Base-by-base conservation (phyloP, 2,797 vertebrate genomes). In the Sebastes cheni region DNA sequence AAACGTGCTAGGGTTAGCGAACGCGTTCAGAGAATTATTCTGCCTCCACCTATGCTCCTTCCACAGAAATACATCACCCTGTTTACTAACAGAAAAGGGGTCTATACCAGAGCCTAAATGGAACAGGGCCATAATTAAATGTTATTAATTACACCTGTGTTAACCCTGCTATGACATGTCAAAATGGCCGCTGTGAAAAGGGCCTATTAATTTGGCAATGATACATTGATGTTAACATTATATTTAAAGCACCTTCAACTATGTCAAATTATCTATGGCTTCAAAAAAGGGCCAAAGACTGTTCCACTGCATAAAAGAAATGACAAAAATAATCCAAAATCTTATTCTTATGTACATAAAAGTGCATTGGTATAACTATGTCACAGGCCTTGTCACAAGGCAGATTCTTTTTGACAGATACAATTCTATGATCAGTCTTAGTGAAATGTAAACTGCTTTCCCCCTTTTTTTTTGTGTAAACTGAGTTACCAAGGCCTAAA, bases 281-380 rank as follows among this genome's bases (percentile, higher is more conserved):
- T 70, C 23, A 81, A 83, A 88, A 62, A 62, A 5, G 69, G 69
- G 77, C 79, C 85, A 72, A 82, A 66, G 50, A 82, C 82, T 86
- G 42, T 61, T 87, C 70, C 65, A 90, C 81, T 86, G 81, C 83
- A 86, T 80, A 78, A 88, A 90, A 86, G 27, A 91, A 89, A 88
- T 11, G 65, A 86, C 56, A 88, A 91, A 89, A 90, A 88, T 18
- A 72, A 87, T 74, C 13, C 55, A 87, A 86, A 67, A 61, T 86
- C 66, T 82, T 87, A 34, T 92, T 79, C 74, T 68, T 95, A 91
- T 92, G 81, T 95, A 93, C 88, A 95, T 91, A 80, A 94, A 94
- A 95, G 94, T 95, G 95, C 94, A 92, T 92, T 84, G 81, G 79
- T 91, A 89, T 80, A 86, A 82, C 75, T 91, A 90, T 81, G 73